Conservation (phyloP, 2,888 invertebrate genomes). For the Dione juno region DNA sequence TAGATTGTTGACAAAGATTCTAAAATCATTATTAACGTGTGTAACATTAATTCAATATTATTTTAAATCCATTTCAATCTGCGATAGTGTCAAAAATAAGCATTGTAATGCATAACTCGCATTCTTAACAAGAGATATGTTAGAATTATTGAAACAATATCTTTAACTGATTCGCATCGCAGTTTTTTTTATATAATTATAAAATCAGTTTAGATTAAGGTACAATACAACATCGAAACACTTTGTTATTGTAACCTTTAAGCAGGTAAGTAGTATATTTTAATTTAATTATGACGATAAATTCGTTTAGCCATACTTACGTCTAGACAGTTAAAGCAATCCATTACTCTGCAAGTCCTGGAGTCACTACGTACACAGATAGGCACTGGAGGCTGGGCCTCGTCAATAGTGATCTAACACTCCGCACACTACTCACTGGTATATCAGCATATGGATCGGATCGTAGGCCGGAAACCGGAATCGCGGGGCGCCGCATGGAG, state of each 20-base stretch:
- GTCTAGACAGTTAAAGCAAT: slow-evolving; percentile 32
- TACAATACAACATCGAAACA: neutral
- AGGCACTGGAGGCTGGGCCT: slow-evolving; percentile 34
- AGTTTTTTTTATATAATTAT: neutral
- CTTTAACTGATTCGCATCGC: slow-evolving; percentile 15
- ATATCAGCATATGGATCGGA: slow-evolving; percentile 26
- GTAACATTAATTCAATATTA: too few relatives aligned
- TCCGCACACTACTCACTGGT: slow-evolving; percentile 40
- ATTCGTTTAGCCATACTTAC: slow-evolving; percentile 42
- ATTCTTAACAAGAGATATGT: neutral
- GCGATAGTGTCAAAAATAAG: neutral
- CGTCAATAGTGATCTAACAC: slow-evolving; percentile 26
- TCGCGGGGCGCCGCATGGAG: slow-evolving; percentile 53
- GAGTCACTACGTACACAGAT: slow-evolving; percentile 26
- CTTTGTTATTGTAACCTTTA: neutral
- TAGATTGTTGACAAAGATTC: neutral
- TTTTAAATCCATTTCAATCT: neutral
- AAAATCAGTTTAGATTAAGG: neutral
- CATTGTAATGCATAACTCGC: neutral
- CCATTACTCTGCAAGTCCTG: slow-evolving; percentile 35
- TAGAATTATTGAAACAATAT: neutral
- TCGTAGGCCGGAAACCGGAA: slow-evolving; percentile 27
- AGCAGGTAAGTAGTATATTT: neutral
- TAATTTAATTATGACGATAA: neutral
- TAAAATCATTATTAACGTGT: too few relatives aligned